Percentiles rank a stretch among this genome's conserved stretches.
Conservation (phyloP, 2,113 vertebrate species). For the Gobiocypris rarus region DNA sequence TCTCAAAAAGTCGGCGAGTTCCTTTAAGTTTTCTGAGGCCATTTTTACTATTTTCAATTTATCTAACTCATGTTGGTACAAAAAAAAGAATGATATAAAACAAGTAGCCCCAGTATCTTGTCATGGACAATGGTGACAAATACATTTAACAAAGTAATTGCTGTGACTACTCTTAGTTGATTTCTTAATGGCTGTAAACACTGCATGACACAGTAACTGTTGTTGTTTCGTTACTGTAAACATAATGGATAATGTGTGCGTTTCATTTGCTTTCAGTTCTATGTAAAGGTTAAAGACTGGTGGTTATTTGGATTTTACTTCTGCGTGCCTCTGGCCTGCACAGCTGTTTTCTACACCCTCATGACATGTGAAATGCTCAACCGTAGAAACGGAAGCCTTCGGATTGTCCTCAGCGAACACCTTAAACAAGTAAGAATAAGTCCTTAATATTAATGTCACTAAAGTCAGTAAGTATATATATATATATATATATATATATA, state of each 20-base stretch:
- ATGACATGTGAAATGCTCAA: slow-evolving; percentile 98
- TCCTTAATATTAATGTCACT: not conserved
- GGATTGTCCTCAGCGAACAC: slow-evolving; percentile 95
- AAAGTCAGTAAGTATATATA: too few species aligned
- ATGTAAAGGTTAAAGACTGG: slow-evolving; percentile 89
- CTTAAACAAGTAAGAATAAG: slow-evolving; percentile 83
- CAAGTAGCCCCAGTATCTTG: too few species aligned
- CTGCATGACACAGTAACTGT: not conserved
- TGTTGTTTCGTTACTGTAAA: not conserved
- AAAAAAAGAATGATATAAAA: too few species aligned
- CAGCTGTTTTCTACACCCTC: slow-evolving; percentile 91
- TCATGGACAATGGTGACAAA: too few species aligned
- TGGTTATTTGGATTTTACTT: slow-evolving; percentile 98
- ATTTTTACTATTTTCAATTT: not conserved
- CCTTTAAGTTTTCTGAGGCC: not conserved
- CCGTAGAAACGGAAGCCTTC: slow-evolving; percentile 90
- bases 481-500: too few species aligned
- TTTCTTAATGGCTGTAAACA: not conserved
- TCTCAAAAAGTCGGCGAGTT: too few species aligned
- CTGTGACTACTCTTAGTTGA: not conserved
- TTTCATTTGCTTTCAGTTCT: slow-evolving; percentile 77
- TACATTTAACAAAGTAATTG: too few species aligned
- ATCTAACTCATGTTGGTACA: too few species aligned
- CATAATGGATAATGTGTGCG: not conserved
- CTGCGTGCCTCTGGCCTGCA: slow-evolving; percentile 89